Evolutionary conservation across 2,113 vertebrate species (phyloP).

Genomic region (Dissostichus mawsoni): DNA sequence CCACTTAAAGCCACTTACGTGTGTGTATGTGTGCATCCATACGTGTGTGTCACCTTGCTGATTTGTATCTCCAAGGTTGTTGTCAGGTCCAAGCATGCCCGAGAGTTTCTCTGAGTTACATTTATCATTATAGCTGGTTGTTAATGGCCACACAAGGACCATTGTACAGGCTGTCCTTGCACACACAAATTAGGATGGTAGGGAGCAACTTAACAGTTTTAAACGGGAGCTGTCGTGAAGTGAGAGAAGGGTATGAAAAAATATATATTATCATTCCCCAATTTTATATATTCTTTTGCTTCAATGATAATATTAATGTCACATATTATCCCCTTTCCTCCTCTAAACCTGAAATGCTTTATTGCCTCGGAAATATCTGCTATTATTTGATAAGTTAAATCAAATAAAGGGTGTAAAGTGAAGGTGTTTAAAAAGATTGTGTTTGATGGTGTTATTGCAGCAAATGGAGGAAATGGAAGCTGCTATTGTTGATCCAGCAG

Average conservation of each 20-base stretch:
- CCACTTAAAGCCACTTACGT: constrained; percentile 54
- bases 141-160: constrained; percentile 1
- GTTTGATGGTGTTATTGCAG: constrained; percentile 23
- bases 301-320: not conserved
- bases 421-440: not conserved
- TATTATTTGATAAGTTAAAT: not conserved
- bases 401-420: not conserved
- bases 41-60: constrained; percentile 9
- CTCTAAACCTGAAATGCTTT: not conserved
- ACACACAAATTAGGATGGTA: constrained; percentile 1
- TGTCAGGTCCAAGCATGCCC: constrained; percentile 53
- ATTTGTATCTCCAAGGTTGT: constrained; percentile 33
- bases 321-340: not conserved
- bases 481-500: constrained; percentile 13
- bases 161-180: constrained; percentile 22
- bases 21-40: constrained; percentile 26
- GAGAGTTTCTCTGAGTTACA: constrained; percentile 46
- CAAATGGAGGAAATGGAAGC: not conserved
- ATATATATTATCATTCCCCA: not conserved
- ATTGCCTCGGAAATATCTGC: not conserved
- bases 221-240: not conserved
- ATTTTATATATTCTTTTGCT: constrained; percentile 1
- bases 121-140: constrained; percentile 38
- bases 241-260: not conserved
- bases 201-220: not conserved